Conservation (phyloP, 2,113 vertebrate species). For the Collichthys lucidus region DNA sequence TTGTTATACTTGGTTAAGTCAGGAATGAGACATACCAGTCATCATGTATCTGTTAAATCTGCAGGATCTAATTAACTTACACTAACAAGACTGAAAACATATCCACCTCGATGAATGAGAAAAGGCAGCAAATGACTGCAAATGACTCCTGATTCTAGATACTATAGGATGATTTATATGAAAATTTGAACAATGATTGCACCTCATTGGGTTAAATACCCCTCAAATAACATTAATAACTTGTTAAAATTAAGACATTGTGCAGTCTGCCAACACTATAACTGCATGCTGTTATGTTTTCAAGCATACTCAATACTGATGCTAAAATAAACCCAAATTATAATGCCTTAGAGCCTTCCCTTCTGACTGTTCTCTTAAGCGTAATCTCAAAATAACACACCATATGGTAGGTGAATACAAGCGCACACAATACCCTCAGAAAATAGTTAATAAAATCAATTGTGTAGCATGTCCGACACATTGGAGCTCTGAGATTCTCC, state of each 20-base stretch:
- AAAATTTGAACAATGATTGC: not conserved
- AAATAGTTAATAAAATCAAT: slow-evolving; percentile 3
- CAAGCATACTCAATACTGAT: not conserved
- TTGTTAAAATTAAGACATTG: not conserved
- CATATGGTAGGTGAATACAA: not conserved
- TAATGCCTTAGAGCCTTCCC: not conserved
- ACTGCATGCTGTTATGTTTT: not conserved
- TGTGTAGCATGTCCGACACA: slow-evolving; percentile 20
- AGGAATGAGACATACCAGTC: no score
- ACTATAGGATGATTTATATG: not conserved
- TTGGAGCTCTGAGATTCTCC: slow-evolving; percentile 18
- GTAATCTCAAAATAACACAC: slow-evolving; percentile 13
- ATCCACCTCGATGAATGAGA: not conserved
- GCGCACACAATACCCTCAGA: not conserved
- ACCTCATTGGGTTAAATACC: not conserved
- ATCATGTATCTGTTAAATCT: no score
- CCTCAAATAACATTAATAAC: not conserved
- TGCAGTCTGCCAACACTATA: not conserved
- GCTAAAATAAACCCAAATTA: slow-evolving; percentile 7
- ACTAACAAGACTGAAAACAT: not conserved
- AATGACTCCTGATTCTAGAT: not conserved
- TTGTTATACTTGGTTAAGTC: no score
- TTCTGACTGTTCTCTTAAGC: not conserved
- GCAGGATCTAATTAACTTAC: not conserved
- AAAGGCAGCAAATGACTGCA: not conserved